Conservation (phyloP, 1,140 invertebrate species). For the Eriocheir sinensis region DNA sequence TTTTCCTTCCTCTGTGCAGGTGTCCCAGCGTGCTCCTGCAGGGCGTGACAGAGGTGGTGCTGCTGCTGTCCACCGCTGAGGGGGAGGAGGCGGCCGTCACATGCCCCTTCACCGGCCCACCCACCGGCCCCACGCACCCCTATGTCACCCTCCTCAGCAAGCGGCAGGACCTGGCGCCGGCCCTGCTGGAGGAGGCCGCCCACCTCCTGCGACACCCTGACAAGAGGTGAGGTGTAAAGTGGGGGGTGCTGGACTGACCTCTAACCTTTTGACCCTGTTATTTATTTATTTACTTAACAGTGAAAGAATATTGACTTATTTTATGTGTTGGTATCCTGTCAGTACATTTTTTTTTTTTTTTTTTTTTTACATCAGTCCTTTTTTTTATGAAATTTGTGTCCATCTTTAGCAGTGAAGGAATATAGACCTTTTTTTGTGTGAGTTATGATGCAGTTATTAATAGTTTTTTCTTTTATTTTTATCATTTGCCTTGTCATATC, state of each 20-base stretch:
- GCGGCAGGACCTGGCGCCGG: slow-evolving; percentile 65
- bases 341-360: too few species aligned
- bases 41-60: slow-evolving; percentile 62
- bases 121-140: slow-evolving; percentile 70
- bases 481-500: neutral
- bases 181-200: slow-evolving; percentile 71
- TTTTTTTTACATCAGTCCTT: too few species aligned
- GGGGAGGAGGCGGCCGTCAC: neutral
- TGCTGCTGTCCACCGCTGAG: neutral
- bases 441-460: too few species aligned
- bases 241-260: neutral
- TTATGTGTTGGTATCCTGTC: too few species aligned
- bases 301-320: too few species aligned
- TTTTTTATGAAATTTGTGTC: too few species aligned
- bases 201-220: slow-evolving; percentile 73
- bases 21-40: slow-evolving; percentile 57
- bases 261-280: neutral
- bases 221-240: slow-evolving; percentile 39
- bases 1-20: slow-evolving; percentile 5
- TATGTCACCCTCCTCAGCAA: slow-evolving; percentile 73
- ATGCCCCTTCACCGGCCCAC: slow-evolving; percentile 75
- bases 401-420: too few species aligned
- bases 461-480: too few species aligned
- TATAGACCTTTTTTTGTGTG: too few species aligned
- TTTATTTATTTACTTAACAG: neutral